Percentiles rank a stretch among this genome's conserved stretches.
These are phyloP conservation scores for Rhaphigaster nebulosa DNA, from an alignment of 2,888 invertebrate species.

Conservation along the genomic window DNA sequence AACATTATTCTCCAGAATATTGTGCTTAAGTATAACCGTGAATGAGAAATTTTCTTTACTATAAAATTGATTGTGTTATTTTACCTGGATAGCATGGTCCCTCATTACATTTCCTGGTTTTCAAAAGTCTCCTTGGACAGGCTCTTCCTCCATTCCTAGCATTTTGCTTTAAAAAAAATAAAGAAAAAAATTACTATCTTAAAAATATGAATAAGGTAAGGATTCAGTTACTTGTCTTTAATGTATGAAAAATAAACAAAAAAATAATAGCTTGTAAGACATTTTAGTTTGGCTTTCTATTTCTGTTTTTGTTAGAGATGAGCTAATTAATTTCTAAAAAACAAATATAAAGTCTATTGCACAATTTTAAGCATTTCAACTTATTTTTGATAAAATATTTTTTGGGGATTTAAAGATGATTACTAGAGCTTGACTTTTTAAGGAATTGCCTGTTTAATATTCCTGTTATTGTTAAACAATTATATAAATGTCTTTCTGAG, in stretches of 20 bases:
- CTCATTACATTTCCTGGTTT: conserved; percentile 63
- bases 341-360: background rate
- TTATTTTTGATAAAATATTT: too few species aligned
- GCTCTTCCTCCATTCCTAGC: conserved; percentile 64
- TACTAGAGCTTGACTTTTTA: too few species aligned
- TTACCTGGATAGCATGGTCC: conserved; percentile 60
- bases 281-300: background rate
- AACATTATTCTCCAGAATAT: background rate
- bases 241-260: background rate
- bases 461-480: too few species aligned
- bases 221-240: background rate
- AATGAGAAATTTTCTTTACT: background rate
- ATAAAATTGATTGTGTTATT: background rate
- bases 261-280: too few species aligned
- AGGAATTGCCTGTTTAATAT: too few species aligned
- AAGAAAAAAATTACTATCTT: too few species aligned
- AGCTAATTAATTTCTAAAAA: too few species aligned
- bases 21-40: background rate
- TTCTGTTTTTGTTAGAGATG: too few species aligned
- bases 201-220: too few species aligned
- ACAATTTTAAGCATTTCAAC: background rate
- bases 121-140: conserved; percentile 64
- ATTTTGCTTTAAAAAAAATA: conserved; percentile 60
- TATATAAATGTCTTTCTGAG: too few species aligned
- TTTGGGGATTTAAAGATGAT: too few species aligned